Conservation (phyloP, 2,113 vertebrate genomes). For the Tetrax tetrax region DNA sequence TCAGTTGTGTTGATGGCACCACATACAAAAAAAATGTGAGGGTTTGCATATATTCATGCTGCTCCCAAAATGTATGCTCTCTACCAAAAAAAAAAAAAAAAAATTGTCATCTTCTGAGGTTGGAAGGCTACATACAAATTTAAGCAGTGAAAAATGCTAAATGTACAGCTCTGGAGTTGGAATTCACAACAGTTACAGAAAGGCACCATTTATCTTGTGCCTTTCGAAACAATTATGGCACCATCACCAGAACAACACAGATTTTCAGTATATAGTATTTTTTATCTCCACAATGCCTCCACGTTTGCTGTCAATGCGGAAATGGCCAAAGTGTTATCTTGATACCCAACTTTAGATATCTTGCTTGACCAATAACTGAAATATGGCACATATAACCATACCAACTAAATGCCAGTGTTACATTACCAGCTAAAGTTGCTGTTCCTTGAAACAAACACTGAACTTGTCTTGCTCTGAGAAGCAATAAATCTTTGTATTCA, state of each 20-base stretch:
- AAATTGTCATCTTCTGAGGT: background rate
- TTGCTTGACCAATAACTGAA: background rate
- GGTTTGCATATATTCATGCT: background rate
- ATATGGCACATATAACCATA: background rate
- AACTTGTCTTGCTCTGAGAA: background rate
- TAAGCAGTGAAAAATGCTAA: background rate
- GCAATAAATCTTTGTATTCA: background rate
- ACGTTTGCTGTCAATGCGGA: background rate
- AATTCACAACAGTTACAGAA: background rate
- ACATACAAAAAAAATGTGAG: accelerated
- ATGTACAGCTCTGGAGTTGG: background rate
- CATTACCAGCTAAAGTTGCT: background rate
- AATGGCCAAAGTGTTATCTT: background rate
- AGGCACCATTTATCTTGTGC: background rate
- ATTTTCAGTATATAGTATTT: background rate
- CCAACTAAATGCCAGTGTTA: background rate
- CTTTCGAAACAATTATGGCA: background rate
- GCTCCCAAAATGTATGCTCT: background rate
- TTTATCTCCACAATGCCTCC: background rate
- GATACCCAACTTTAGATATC: background rate
- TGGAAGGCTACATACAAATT: background rate
- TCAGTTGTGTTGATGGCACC: background rate
- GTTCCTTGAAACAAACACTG: background rate
- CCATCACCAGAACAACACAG: background rate
- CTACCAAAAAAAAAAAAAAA: background rate